Evolutionary conservation across 2,797 vertebrate genomes (phyloP).

Genomic region (Phoeniculus purpureus): DNA sequence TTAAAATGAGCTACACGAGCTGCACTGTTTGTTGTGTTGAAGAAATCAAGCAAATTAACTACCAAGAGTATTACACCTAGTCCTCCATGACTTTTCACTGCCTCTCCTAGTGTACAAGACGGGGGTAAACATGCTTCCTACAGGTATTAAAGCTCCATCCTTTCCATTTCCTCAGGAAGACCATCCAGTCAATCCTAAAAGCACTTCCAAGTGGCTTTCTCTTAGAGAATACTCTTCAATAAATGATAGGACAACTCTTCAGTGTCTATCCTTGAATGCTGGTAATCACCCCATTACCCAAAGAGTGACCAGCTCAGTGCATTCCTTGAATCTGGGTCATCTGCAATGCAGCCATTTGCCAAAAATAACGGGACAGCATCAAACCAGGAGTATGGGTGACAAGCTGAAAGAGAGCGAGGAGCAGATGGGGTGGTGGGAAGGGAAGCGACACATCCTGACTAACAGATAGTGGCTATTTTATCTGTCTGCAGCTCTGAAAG

Average conservation of each 20-base stretch:
- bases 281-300: background rate
- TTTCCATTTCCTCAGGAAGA: background rate
- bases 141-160: background rate
- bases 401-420: conserved; percentile 18
- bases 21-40: background rate
- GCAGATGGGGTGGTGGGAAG: conserved; percentile 46
- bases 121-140: background rate
- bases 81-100: background rate
- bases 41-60: background rate
- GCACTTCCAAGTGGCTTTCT: background rate
- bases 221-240: background rate
- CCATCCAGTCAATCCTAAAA: background rate
- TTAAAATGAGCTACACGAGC: background rate
- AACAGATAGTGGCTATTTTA: conserved; percentile 56
- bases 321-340: conserved; percentile 28
- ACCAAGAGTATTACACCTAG: background rate
- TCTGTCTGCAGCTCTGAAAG: conserved; percentile 17
- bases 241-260: background rate
- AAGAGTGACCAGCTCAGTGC: background rate
- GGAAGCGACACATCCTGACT: conserved; percentile 60
- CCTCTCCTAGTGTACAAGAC: background rate
- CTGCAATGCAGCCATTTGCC: conserved; percentile 53
- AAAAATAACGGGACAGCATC: conserved; percentile 12
- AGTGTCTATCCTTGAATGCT: background rate
- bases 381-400: background rate